phyloP scores from a whole-genome alignment of 92 coral and sea anemone genomes.

The Nematostella vectensis region DNA sequence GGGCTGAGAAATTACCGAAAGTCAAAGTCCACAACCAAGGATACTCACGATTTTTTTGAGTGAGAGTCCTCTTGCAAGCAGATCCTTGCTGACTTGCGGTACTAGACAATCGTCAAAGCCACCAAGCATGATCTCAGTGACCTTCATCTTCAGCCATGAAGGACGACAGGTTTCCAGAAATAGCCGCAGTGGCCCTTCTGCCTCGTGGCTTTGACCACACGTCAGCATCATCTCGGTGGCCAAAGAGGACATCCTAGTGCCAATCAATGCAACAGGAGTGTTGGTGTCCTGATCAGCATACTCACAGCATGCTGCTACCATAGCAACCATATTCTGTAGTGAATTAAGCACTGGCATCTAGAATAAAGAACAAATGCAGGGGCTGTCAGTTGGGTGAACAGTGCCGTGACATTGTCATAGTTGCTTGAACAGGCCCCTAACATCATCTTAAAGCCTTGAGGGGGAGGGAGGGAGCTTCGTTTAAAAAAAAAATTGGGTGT shows the following conservation, averaged over 20 bases:
- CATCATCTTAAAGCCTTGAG: too few species aligned
- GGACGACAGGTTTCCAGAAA: constrained; percentile 67
- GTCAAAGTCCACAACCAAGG: too few species aligned
- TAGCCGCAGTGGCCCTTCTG: constrained; percentile 35
- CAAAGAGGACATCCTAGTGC: constrained; percentile 50
- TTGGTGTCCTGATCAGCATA: constrained; percentile 28
- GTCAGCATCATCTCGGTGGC: constrained; percentile 65
- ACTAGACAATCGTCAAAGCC: constrained; percentile 63
- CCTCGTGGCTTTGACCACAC: constrained; percentile 33
- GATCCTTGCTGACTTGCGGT: constrained; percentile 51
- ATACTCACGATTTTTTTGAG: constrained; percentile 87
- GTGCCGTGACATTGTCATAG: too few species aligned
- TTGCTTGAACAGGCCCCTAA: too few species aligned
- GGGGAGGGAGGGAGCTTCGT: too few species aligned
- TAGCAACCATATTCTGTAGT: constrained; percentile 56
- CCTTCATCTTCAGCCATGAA: constrained; percentile 70
- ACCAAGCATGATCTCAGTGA: constrained; percentile 57
- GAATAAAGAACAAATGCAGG: too few species aligned
- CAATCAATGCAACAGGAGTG: constrained; percentile 13
- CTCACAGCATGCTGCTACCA: constrained; percentile 55
- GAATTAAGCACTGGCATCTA: constrained; percentile 33
- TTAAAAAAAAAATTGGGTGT: too few species aligned
- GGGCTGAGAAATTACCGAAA: too few species aligned
- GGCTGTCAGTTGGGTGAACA: too few species aligned
- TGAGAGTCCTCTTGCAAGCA: constrained; percentile 39